phyloP scores from a whole-genome alignment of 1,140 invertebrate genomes.

The Mizuhopecten yessoensis region DNA sequence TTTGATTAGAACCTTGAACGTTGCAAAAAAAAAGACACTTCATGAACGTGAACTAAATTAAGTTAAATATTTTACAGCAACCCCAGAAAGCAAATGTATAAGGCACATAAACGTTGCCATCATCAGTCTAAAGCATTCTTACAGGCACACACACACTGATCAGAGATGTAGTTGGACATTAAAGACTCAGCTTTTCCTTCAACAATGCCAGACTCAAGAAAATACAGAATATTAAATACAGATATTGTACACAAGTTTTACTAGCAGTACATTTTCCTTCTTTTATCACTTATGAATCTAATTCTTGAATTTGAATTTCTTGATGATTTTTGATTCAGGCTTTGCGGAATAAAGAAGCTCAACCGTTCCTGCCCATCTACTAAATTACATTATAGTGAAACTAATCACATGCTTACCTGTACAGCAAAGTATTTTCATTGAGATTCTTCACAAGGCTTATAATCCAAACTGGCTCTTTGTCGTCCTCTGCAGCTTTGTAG shows the following conservation, averaged over 20 bases:
- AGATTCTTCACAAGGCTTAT: neutral
- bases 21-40: too few species aligned
- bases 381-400: neutral
- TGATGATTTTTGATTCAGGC: neutral
- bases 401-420: neutral
- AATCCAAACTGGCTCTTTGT: conserved; percentile 11
- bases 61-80: neutral
- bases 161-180: neutral
- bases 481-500: conserved; percentile 1
- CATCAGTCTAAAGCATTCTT: neutral
- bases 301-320: too few species aligned
- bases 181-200: neutral
- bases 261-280: too few species aligned
- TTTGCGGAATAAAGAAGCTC: conserved; percentile 10
- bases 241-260: too few species aligned
- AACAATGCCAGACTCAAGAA: too few species aligned
- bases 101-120: neutral
- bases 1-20: too few species aligned
- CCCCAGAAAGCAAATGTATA: neutral
- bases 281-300: too few species aligned
- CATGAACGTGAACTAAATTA: too few species aligned
- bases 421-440: neutral
- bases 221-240: too few species aligned
- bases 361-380: neutral
- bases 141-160: neutral